Base-by-base conservation (phyloP, 2,888 invertebrate species). In the Hedychridium roseum region DNA sequence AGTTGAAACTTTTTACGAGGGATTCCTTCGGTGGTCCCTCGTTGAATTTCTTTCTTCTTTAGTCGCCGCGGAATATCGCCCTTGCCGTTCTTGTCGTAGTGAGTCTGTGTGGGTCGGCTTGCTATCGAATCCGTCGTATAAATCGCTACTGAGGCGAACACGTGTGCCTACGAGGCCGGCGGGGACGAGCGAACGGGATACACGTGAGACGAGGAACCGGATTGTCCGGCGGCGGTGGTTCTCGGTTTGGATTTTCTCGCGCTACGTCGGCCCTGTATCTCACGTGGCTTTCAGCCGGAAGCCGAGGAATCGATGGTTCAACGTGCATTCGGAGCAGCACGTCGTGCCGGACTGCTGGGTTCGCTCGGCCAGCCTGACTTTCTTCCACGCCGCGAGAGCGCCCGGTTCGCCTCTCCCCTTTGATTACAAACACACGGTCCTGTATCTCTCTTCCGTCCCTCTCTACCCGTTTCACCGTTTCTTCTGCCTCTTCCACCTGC, bases 261-360 rank as follows among this genome's bases (percentile, higher is more conserved):
- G 4, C n/a, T 11, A 3, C 4, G 3, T 30, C 9, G 30, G 18
- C 3, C 7, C 6, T 18, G 18, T 17, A 12, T 16, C 20, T 14
- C 17, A 26, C 17, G 17, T 16, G n/a, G 7, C 16, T 2, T 11
- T 16, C 42, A 34, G 20, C 5, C 23, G 41, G 43, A 43, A 27
- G 36, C 4, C 30, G 11, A 4, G 54, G 51, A 54, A 45, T 53
- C 50, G 54, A 50, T 36, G 48, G 49, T 55, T 65, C 57, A 50
- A 61, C 70, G 66, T 73, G 70, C 68, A 71, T 69, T 68, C 72
- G 60, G 61, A 58, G 65, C 65, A 66, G 64, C 72, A 71, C 64
- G 65, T 70, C 57, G 66, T 68, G 65, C 66, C 66, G 66, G 68
- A 71, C 71, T 73, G 73, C 40, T 39, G 57, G 3, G 39, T 56